Conservation (phyloP, 2,888 invertebrate species). For the Calameuta idolon region DNA sequence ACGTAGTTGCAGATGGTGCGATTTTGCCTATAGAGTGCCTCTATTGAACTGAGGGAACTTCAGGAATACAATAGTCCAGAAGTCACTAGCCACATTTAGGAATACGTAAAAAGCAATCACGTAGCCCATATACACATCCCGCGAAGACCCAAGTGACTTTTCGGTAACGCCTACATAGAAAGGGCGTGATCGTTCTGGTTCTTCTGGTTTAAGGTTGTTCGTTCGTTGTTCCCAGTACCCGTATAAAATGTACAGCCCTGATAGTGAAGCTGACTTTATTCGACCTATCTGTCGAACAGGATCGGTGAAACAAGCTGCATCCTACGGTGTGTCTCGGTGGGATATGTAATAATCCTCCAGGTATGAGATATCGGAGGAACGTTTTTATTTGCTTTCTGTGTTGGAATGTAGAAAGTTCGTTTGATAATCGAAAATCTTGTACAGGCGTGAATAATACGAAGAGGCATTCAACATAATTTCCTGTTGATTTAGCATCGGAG, state of each 20-base stretch:
- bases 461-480: neutral
- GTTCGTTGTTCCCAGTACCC: neutral
- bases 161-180: conserved; percentile 1
- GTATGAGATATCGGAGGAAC: conserved; percentile 2
- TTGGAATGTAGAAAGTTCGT: neutral
- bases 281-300: conserved; percentile 10
- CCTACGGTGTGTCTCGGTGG: conserved; percentile 7
- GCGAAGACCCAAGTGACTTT: neutral
- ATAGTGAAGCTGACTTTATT: conserved; percentile 4
- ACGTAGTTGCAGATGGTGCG: neutral
- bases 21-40: neutral
- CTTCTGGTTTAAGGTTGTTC: conserved; percentile 3
- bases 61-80: neutral
- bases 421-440: neutral
- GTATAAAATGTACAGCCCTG: conserved; percentile 1
- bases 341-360: conserved; percentile 6
- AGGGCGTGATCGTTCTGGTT: conserved; percentile 8
- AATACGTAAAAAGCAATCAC: neutral
- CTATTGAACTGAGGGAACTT: neutral
- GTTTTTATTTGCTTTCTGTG: neutral
- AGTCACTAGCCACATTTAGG: neutral
- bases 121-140: neutral
- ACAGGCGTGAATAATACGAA: neutral
- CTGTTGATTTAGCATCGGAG: neutral
- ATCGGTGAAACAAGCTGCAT: conserved; percentile 3